phyloP scores from a whole-genome alignment of 2,888 invertebrate genomes.

The Heliconius erato region DNA sequence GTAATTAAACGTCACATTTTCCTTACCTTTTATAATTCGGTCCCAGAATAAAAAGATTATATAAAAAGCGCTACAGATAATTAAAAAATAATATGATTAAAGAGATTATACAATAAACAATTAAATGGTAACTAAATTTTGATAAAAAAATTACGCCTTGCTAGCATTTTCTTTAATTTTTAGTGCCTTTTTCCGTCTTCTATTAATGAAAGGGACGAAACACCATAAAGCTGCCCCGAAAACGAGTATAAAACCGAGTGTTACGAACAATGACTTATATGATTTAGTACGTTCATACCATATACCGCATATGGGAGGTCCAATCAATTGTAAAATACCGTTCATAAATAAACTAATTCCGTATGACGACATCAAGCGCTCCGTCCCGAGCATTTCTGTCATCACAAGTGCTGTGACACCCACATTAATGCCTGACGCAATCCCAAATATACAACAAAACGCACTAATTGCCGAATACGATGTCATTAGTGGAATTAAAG shows the following conservation, averaged over 20 bases:
- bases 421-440: constrained; percentile 94
- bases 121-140: neutral
- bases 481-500: constrained; percentile 89
- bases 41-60: constrained; percentile 22
- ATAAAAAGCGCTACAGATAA: constrained; percentile 16
- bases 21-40: constrained; percentile 14
- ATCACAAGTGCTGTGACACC: constrained; percentile 95
- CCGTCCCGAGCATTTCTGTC: constrained; percentile 94
- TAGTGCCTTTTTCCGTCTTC: constrained; percentile 64
- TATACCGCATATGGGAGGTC: constrained; percentile 93
- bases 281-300: constrained; percentile 88
- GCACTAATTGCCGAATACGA: constrained; percentile 88
- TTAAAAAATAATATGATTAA: neutral
- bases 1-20: constrained; percentile 7
- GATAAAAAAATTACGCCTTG: constrained; percentile 23
- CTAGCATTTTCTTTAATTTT: constrained; percentile 50
- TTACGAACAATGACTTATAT: constrained; percentile 90
- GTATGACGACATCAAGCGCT: constrained; percentile 93
- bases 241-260: constrained; percentile 90
- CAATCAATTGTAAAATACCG: constrained; percentile 92
- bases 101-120: constrained; percentile 6
- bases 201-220: constrained; percentile 89
- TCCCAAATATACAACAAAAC: constrained; percentile 91
- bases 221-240: constrained; percentile 91
- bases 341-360: constrained; percentile 94